These are phyloP conservation scores for Malurus melanocephalus DNA, from an alignment of 2,113 vertebrate genomes.

Conservation along the genomic window DNA sequence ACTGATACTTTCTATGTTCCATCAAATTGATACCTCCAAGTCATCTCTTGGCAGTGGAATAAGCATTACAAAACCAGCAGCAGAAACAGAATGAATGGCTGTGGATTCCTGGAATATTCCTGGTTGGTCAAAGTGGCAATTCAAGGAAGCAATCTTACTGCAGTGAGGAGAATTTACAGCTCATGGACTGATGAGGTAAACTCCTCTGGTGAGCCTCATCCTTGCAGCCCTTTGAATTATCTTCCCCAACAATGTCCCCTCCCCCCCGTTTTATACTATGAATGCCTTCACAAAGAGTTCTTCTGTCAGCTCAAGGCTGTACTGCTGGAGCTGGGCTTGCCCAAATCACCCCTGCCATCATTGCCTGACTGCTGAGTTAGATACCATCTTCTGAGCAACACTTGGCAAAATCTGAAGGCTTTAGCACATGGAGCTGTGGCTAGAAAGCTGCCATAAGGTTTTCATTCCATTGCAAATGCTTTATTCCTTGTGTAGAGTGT, in stretches of 20 bases:
- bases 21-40: background rate
- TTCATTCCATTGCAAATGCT: background rate
- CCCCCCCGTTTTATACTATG: background rate
- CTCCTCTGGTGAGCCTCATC: conserved; percentile 14
- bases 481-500: background rate
- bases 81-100: background rate
- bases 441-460: background rate
- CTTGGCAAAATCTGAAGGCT: background rate
- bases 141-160: background rate
- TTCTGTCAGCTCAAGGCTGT: background rate
- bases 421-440: background rate
- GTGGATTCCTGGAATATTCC: background rate
- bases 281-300: conserved; percentile 3
- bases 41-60: background rate
- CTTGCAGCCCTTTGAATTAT: background rate
- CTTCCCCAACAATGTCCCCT: background rate
- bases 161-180: background rate
- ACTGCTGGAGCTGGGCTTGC: background rate
- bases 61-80: background rate
- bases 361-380: background rate
- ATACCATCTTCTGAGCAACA: background rate
- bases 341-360: background rate
- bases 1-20: background rate
- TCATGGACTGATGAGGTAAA: background rate
- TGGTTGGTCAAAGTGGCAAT: background rate